These are phyloP conservation scores for Tangara arthus DNA, from an alignment of 2,797 vertebrate genomes.

Conservation along the genomic window DNA sequence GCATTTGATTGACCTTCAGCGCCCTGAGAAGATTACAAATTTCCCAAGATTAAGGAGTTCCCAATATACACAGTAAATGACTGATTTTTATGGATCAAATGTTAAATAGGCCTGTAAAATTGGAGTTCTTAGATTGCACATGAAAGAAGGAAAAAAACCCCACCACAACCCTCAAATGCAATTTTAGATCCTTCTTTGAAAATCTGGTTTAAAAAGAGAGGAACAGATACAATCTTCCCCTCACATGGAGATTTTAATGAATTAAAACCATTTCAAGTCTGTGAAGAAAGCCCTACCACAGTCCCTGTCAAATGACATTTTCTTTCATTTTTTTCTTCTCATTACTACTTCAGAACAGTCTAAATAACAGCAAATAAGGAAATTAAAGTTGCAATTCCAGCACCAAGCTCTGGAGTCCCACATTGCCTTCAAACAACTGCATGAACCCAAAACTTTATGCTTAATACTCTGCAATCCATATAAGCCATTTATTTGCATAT, in stretches of 20 bases:
- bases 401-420: neutral
- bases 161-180: neutral
- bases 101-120: neutral
- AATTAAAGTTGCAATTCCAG: neutral
- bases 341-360: neutral
- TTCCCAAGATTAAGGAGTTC: neutral
- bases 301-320: neutral
- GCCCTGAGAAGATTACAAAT: neutral
- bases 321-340: neutral
- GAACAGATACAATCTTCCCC: neutral
- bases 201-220: neutral
- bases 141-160: neutral
- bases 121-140: neutral
- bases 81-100: neutral
- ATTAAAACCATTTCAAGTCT: neutral
- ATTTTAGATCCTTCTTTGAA: conserved; percentile 6
- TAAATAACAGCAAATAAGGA: neutral
- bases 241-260: neutral
- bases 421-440: neutral
- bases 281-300: neutral
- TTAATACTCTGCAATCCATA: too few relatives aligned
- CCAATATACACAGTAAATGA: neutral
- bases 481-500: too few relatives aligned
- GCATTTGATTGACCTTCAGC: neutral
- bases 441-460: too few relatives aligned